phyloP scores from a whole-genome alignment of 2,113 vertebrate species.

The Megaptera novaeangliae region DNA sequence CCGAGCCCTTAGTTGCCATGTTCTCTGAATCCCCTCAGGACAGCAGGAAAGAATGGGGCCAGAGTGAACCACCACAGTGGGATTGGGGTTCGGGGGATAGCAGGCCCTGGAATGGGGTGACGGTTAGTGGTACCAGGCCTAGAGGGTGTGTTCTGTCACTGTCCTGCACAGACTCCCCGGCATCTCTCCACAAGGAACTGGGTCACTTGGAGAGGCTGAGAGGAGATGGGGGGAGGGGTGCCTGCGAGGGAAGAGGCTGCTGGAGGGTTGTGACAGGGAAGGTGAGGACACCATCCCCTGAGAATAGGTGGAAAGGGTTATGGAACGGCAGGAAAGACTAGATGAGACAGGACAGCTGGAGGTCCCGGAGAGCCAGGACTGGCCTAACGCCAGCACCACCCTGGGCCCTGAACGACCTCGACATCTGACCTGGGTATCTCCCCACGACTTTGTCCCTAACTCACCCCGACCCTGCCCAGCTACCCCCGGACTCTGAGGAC shows the following conservation, averaged over 20 bases:
- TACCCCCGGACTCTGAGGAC: slow-evolving; percentile 71
- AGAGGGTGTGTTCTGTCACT: not conserved
- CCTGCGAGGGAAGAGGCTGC: not conserved
- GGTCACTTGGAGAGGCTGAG: not conserved
- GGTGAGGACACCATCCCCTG: not conserved
- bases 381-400: not conserved
- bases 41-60: not conserved
- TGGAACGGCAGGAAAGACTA: not conserved
- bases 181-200: not conserved
- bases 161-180: not conserved
- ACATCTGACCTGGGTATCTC: not conserved
- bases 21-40: not conserved
- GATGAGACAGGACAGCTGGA: not conserved
- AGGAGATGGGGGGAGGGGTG: not conserved
- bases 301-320: not conserved
- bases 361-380: not conserved
- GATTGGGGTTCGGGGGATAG: no score
- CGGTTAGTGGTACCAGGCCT: not conserved
- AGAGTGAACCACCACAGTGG: not conserved
- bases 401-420: not conserved
- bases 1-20: not conserved
- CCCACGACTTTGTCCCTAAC: not conserved
- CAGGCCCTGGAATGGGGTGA: not conserved
- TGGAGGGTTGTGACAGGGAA: not conserved
- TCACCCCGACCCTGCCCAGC: slow-evolving; percentile 44